Conservation (phyloP, 2,888 invertebrate genomes). For the Euzetes globulus region DNA sequence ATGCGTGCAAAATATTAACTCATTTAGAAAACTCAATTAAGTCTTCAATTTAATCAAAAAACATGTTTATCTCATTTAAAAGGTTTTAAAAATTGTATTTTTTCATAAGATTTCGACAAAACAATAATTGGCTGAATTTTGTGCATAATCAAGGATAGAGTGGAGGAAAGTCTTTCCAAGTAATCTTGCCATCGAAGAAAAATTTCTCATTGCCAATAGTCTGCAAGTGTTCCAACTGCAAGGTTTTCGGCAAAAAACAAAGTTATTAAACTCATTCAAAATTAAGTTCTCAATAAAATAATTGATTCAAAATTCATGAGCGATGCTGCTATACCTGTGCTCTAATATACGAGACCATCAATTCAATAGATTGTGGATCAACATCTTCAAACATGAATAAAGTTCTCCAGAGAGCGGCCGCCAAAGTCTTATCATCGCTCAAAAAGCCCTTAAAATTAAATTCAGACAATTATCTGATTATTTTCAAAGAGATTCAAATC, state of each 20-base stretch:
- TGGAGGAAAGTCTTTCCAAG: slow-evolving; percentile 13
- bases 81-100: too few relatives aligned
- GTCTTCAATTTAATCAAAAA: too few relatives aligned
- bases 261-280: background rate
- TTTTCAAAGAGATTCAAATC: too few relatives aligned
- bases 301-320: too few relatives aligned
- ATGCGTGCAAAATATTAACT: too few relatives aligned
- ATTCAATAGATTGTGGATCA: slow-evolving; percentile 61
- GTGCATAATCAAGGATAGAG: background rate
- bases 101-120: too few relatives aligned
- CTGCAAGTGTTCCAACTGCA: background rate
- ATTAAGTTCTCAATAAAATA: too few relatives aligned
- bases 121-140: background rate
- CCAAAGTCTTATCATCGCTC: slow-evolving; percentile 65
- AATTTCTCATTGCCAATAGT: background rate
- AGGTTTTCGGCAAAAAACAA: too few relatives aligned
- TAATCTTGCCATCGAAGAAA: background rate
- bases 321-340: slow-evolving; percentile 59
- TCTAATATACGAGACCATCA: slow-evolving; percentile 65
- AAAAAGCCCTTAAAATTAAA: slow-evolving; percentile 55
- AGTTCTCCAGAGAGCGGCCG: slow-evolving; percentile 72
- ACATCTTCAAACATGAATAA: slow-evolving; percentile 60
- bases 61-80: too few relatives aligned
- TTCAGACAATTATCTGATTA: too few relatives aligned
- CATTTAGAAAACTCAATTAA: too few relatives aligned